Evolutionary conservation across 2,797 vertebrate species (phyloP).

Genomic region (Crotalus adamanteus): DNA sequence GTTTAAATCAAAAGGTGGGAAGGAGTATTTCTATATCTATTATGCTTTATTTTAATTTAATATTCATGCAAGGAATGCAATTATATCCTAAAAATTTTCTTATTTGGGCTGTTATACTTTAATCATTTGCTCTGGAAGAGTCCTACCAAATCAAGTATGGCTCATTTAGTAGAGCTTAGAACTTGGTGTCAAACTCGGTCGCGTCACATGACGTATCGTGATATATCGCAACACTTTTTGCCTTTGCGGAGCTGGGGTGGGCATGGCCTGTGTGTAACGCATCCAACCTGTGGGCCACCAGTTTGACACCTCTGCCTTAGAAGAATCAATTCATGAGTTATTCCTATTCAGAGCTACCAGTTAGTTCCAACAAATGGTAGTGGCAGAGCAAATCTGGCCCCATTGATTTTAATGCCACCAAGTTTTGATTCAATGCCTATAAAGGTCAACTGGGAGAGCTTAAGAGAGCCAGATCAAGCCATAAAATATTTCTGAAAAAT

Average conservation of each 20-base stretch:
- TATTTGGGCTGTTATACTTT: neutral
- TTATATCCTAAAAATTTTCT: neutral
- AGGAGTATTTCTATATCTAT: neutral
- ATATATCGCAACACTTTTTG: too few species aligned
- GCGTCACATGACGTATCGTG: too few species aligned
- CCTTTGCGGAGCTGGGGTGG: too few species aligned
- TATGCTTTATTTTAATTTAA: neutral
- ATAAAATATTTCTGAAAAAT: neutral
- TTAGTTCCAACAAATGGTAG: constrained; percentile 13
- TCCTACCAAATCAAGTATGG: neutral
- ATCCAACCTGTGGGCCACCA: too few species aligned
- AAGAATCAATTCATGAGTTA: neutral
- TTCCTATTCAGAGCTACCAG: constrained; percentile 1
- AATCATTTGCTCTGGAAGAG: neutral
- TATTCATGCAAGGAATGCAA: neutral
- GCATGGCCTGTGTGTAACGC: too few species aligned
- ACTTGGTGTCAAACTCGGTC: too few species aligned
- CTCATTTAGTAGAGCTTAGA: neutral
- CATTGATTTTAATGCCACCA: constrained; percentile 27
- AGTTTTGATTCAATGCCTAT: neutral
- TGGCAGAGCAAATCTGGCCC: neutral
- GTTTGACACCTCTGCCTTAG: neutral
- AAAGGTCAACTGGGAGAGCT: neutral
- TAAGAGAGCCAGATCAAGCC: neutral
- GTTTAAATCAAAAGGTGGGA: neutral